These are phyloP conservation scores for Lasioglossum calceatum DNA, from an alignment of 2,888 invertebrate species.

Conservation along the genomic window DNA sequence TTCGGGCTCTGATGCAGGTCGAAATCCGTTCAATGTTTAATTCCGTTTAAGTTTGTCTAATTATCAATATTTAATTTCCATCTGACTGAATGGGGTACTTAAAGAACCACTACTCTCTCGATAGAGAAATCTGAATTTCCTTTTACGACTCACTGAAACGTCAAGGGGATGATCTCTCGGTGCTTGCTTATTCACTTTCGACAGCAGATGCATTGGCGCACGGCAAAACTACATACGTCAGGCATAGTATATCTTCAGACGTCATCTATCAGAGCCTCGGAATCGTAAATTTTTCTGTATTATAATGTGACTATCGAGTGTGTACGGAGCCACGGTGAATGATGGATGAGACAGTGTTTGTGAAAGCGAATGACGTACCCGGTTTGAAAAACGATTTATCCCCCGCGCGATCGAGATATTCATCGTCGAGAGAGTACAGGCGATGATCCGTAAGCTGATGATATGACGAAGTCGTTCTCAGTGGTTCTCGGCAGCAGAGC, in stretches of 20 bases:
- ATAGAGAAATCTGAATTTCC: neutral
- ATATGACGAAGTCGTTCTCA: constrained; percentile 39
- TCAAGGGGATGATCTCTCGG: neutral
- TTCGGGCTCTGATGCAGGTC: too few relatives aligned
- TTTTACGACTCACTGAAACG: neutral
- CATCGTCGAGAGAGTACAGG: constrained; percentile 33
- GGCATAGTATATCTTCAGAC: neutral
- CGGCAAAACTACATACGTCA: neutral
- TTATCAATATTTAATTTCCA: neutral
- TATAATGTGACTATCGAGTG: constrained; percentile 26
- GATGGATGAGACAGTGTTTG: constrained; percentile 48
- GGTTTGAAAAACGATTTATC: constrained; percentile 39
- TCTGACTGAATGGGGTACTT: neutral
- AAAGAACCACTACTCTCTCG: neutral
- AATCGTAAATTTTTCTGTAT: constrained; percentile 24
- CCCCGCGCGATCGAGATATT: constrained; percentile 24
- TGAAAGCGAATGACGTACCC: constrained; percentile 31
- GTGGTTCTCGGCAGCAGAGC: constrained; percentile 17
- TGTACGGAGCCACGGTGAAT: neutral
- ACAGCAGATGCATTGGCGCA: neutral
- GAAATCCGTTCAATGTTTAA: too few relatives aligned
- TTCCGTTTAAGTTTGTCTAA: too few relatives aligned
- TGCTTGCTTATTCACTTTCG: neutral
- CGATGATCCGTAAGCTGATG: constrained; percentile 47
- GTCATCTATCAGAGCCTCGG: neutral